Evolutionary conservation across 2,113 vertebrate genomes (phyloP).

Genomic region (Callipepla squamata): DNA sequence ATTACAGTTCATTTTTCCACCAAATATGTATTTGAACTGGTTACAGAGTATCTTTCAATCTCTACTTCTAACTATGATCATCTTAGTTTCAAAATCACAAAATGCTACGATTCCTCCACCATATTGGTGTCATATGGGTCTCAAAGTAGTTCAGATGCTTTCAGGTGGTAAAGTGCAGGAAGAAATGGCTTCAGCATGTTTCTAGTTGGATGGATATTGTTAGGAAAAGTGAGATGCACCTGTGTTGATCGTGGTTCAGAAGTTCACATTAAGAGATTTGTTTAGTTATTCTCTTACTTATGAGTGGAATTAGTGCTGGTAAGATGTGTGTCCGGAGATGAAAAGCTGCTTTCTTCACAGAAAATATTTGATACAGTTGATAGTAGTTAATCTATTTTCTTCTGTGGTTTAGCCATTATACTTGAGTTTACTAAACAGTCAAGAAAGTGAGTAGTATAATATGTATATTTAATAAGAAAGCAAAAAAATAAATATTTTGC

Average conservation of each 20-base stretch:
- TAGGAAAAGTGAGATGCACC: neutral
- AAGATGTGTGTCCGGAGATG: neutral
- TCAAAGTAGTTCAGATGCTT: neutral
- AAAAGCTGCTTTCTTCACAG: neutral
- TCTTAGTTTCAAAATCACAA: neutral
- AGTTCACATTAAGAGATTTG: neutral
- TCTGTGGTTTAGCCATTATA: neutral
- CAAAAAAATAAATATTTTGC: neutral
- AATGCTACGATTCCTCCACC: neutral
- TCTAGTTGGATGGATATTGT: neutral
- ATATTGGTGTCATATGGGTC: fast-evolving
- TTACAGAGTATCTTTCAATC: neutral
- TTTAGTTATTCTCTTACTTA: neutral
- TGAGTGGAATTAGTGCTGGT: neutral
- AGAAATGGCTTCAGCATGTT: neutral
- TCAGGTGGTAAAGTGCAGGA: neutral
- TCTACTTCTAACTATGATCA: neutral
- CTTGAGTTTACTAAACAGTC: neutral
- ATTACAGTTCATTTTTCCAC: neutral
- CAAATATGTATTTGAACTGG: neutral
- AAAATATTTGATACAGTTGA: neutral
- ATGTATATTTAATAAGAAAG: neutral
- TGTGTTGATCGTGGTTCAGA: neutral
- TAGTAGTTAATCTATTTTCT: neutral
- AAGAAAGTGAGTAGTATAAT: neutral